phyloP scores from a whole-genome alignment of 2,888 invertebrate genomes.

The Mythimna pallens region DNA sequence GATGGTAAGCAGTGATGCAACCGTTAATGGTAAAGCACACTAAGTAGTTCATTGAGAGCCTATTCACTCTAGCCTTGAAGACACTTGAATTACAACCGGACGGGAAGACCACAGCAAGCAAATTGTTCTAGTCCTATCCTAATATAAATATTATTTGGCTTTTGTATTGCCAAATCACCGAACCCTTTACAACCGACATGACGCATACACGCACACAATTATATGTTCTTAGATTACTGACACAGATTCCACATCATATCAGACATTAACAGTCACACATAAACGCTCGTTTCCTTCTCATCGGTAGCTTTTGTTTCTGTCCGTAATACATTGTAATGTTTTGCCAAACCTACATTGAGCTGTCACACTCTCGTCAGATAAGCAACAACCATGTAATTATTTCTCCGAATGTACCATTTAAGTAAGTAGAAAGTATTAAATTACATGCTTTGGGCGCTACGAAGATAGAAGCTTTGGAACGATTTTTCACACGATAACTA shows the following conservation, averaged over 20 bases:
- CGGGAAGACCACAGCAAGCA: too few relatives aligned
- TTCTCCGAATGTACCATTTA: conserved; percentile 79
- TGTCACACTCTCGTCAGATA: conserved; percentile 84
- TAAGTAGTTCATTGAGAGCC: too few relatives aligned
- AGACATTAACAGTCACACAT: conserved; percentile 55
- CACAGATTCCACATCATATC: conserved; percentile 59
- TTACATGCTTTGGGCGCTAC: conserved; percentile 78
- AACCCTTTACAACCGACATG: conserved; percentile 20
- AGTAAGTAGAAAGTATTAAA: conserved; percentile 85
- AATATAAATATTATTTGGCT: too few relatives aligned
- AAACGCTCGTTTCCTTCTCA: conserved; percentile 67
- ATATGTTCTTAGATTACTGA: conserved; percentile 45
- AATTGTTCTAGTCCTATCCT: too few relatives aligned
- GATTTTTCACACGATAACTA: conserved; percentile 86
- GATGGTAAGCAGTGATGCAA: too few relatives aligned
- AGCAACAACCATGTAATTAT: conserved; percentile 83
- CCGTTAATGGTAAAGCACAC: too few relatives aligned
- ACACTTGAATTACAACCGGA: too few relatives aligned
- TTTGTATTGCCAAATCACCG: neutral
- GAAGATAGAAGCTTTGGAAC: conserved; percentile 73
- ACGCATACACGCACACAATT: conserved; percentile 15
- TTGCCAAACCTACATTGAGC: conserved; percentile 83
- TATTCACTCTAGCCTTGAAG: too few relatives aligned
- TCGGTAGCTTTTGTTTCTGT: conserved; percentile 67
- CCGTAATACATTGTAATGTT: conserved; percentile 69